Percentiles rank a stretch among this genome's conserved stretches.
phyloP scores from a whole-genome alignment of 2,113 vertebrate genomes.

The Anhinga rufa region DNA sequence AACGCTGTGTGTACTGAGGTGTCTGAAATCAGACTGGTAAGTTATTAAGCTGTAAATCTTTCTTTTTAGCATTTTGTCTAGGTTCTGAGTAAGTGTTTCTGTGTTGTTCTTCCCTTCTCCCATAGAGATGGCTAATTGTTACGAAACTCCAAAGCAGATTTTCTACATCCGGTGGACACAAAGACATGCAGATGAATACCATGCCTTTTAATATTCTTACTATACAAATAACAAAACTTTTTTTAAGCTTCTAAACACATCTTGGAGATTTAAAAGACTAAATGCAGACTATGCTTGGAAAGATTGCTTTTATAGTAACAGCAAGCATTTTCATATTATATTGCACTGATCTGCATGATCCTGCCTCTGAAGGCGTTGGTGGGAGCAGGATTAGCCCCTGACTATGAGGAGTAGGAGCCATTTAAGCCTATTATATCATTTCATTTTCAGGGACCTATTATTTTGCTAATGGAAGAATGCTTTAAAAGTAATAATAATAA shows the following conservation, averaged over 20 bases:
- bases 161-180: not conserved
- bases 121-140: not conserved
- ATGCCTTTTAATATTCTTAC: not conserved
- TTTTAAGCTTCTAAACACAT: constrained; percentile 4
- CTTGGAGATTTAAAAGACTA: constrained; percentile 11
- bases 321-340: constrained; percentile 32
- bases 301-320: constrained; percentile 38
- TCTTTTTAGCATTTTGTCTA: not conserved
- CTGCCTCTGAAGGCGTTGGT: not conserved
- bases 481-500: constrained; percentile 45
- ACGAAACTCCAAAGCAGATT: not conserved
- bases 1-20: not conserved
- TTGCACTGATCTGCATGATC: constrained; percentile 55
- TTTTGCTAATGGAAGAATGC: constrained; percentile 43
- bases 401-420: constrained; percentile 36
- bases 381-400: constrained; percentile 15
- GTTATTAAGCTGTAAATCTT: not conserved
- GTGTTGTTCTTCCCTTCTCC: not conserved
- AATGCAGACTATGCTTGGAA: constrained; percentile 14
- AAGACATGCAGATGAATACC: not conserved
- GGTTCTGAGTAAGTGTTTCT: not conserved
- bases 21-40: not conserved
- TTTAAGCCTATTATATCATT: not conserved
- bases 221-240: constrained; percentile 1
- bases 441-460: constrained; percentile 65